These are phyloP conservation scores for Eupithecia abbreviata DNA, from an alignment of 2,888 invertebrate genomes.

Conservation along the genomic window DNA sequence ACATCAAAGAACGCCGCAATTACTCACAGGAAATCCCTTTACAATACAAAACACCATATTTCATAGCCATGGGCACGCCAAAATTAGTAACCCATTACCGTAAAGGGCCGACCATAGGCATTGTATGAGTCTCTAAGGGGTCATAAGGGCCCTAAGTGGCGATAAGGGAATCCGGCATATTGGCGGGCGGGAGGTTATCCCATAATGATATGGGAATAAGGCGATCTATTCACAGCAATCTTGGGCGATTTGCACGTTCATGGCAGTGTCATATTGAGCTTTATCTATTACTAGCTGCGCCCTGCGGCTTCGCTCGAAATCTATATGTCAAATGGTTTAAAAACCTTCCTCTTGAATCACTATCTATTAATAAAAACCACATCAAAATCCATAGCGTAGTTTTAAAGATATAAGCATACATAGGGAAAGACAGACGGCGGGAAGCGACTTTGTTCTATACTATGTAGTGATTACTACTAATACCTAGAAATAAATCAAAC, in stretches of 20 bases:
- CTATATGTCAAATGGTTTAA: no score
- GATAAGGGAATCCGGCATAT: slow-evolving; percentile 27
- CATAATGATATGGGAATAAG: slow-evolving; percentile 28
- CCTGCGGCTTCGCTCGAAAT: no score
- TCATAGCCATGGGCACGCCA: slow-evolving; percentile 17
- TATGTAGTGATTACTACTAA: no score
- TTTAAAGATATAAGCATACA: no score
- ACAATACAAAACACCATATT: slow-evolving; percentile 13
- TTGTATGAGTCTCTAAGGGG: slow-evolving; percentile 20
- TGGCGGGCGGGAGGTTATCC: slow-evolving; percentile 17
- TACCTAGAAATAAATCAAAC: no score
- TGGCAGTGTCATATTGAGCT: neutral
- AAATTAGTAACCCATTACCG: slow-evolving; percentile 32
- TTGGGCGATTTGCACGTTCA: neutral
- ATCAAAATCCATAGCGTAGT: no score
- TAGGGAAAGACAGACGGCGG: no score
- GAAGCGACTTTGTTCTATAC: no score
- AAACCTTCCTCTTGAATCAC: no score
- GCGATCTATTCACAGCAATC: neutral
- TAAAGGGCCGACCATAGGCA: slow-evolving; percentile 28
- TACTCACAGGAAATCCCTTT: slow-evolving; percentile 6
- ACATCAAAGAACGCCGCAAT: neutral
- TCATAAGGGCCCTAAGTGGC: slow-evolving; percentile 21
- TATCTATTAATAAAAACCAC: no score
- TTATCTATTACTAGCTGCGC: neutral